Conservation (phyloP, 2,113 vertebrate species). For the Sylvietta virens region DNA sequence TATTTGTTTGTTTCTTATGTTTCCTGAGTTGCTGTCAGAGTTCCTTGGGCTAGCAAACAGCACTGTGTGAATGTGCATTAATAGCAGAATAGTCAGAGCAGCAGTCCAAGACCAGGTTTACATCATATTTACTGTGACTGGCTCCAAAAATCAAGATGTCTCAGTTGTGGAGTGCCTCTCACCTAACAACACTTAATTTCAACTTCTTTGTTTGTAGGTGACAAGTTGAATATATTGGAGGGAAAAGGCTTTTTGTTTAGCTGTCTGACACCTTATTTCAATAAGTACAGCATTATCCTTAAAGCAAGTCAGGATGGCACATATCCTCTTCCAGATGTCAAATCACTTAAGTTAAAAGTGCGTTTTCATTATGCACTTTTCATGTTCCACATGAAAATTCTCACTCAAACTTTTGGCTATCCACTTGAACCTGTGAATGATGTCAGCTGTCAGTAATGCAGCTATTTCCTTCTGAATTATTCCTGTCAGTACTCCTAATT, state of each 20-base stretch:
- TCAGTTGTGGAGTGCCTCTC: not conserved
- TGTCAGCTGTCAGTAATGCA: not conserved
- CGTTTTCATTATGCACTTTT: not conserved
- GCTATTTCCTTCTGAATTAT: not conserved
- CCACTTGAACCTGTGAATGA: not conserved
- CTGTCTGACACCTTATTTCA: not conserved
- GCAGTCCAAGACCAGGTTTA: not conserved
- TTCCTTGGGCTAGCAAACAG: not conserved
- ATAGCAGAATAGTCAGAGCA: not conserved
- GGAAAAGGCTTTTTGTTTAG: not conserved
- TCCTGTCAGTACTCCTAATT: not conserved
- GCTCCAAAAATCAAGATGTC: not conserved
- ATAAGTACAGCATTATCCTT: not conserved
- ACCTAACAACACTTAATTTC: not conserved
- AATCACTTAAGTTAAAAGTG: not conserved
- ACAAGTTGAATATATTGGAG: not conserved
- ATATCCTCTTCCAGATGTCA: not conserved
- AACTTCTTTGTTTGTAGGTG: not conserved
- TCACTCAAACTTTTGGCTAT: not conserved
- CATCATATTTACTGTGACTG: not conserved
- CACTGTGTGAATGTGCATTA: not conserved
- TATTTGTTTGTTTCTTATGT: not conserved
- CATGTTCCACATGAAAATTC: not conserved
- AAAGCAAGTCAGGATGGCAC: not conserved
- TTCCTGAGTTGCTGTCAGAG: not conserved